Base-by-base conservation (phyloP, 2,113 vertebrate species). In the Chaenogobius annularis region DNA sequence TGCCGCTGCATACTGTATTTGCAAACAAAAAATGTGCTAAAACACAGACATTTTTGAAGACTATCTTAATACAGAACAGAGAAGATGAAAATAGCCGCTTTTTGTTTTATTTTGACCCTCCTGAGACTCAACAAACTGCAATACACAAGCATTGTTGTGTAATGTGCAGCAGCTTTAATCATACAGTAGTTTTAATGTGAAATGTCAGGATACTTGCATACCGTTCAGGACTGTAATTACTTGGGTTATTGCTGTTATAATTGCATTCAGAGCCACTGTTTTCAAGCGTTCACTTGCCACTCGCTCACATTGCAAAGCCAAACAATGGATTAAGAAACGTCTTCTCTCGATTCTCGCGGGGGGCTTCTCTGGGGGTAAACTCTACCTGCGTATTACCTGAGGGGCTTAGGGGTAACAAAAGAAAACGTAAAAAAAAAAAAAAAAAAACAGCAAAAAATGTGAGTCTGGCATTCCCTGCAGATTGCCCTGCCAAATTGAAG, bases 401-500 rank as follows among this genome's bases (percentile, higher is more conserved):
- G 26, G 58, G 58, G 58, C 58, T 61, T 61, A 15, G 35, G 58
- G 20, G 31, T 40, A 63, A 63, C 31, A 63, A 63, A 63, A 40
- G 19, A 63, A 63, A 40, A 63, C 31, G 43, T 43, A 12, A n/a
- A 37, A 37, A 31, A 31, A 31, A 31, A 31, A 59, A 78, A 70
- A 46, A 46, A 12, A 46, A 46, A 10, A 40, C 37, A 40, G 37
- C 37, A 72, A 19, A 52, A 19, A 58, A 58, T 31, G 74, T 74
- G 11, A 63, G 79, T 66, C 73, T 58, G 63, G 12, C 2, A 9
- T 47, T 74, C 55, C 55, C 54, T 10, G 52, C 64, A 67, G 19
- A 50, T 61, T 23, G 50, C 37, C 47, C 61, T 26, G 55, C 20
- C 52, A 59, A 69, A 72, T 52, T 68, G 52, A 81, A 81, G 76